A percentile compares a stretch with the other conserved stretches of the same genome.
These are phyloP conservation scores for Isaurus tuberculatus DNA, from an alignment of 92 coral and sea anemone species.

Conservation along the genomic window DNA sequence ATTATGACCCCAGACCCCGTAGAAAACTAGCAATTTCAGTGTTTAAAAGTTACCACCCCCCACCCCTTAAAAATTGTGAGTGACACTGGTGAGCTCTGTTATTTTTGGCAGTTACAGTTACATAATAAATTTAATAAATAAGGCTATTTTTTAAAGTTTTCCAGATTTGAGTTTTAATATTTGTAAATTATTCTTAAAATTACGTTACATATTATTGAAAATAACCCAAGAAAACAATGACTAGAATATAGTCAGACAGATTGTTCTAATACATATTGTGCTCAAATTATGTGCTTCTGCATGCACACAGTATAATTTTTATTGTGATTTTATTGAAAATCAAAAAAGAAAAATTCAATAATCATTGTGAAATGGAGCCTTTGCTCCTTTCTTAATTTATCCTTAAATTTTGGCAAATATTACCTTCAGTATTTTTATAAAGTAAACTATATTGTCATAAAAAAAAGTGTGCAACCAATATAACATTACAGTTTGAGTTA, in stretches of 20 bases:
- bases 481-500: background rate
- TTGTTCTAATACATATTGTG: background rate
- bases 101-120: background rate
- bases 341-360: background rate
- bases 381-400: conserved; percentile 9
- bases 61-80: background rate
- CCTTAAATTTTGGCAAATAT: background rate
- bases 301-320: background rate
- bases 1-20: conserved; percentile 4
- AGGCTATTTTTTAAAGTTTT: background rate
- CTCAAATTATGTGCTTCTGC: conserved; percentile 11
- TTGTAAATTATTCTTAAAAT: conserved; percentile 6
- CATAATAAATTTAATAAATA: background rate
- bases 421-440: conserved; percentile 1
- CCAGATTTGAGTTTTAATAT: conserved; percentile 8
- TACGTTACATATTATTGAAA: conserved; percentile 1
- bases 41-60: background rate
- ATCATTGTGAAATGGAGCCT: conserved; percentile 3
- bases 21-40: background rate
- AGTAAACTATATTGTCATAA: conserved; percentile 7
- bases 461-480: conserved; percentile 10
- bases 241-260: background rate
- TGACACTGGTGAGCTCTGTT: conserved; percentile 2
- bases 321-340: background rate
- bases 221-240: background rate